phyloP scores from a whole-genome alignment of 2,888 invertebrate genomes.

The Flabesymbios commensalis region DNA sequence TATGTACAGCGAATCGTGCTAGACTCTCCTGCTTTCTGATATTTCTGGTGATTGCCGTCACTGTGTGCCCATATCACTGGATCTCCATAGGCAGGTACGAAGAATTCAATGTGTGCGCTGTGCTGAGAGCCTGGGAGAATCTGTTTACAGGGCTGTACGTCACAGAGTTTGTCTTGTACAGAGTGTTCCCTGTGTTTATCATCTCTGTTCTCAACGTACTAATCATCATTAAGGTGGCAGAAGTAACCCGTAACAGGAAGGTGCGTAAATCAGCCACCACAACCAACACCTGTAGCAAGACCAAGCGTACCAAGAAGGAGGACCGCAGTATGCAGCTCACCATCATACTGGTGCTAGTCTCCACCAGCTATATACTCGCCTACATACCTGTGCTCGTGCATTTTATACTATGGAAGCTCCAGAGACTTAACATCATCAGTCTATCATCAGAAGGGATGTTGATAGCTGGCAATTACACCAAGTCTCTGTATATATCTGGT shows the following conservation, averaged over 20 bases:
- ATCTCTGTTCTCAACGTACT: slow-evolving; percentile 38
- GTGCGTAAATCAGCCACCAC: neutral
- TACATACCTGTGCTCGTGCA: slow-evolving; percentile 33
- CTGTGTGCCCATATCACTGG: slow-evolving; percentile 34
- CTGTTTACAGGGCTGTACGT: slow-evolving; percentile 27
- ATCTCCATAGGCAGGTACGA: slow-evolving; percentile 23
- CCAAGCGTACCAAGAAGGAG: slow-evolving; percentile 3
- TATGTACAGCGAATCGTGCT: slow-evolving; percentile 34
- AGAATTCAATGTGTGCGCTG: slow-evolving; percentile 27
- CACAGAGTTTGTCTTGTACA: slow-evolving; percentile 27
- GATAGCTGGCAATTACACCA: slow-evolving; percentile 30
- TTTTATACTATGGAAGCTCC: slow-evolving; percentile 21
- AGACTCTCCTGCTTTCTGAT: slow-evolving; percentile 15
- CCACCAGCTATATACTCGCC: slow-evolving; percentile 35
- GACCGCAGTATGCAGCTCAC: slow-evolving; percentile 34
- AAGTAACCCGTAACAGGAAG: slow-evolving; percentile 1
- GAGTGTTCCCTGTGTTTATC: slow-evolving; percentile 33
- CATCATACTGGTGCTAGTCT: slow-evolving; percentile 38
- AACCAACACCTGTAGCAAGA: neutral
- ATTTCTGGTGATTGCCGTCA: slow-evolving; percentile 20
- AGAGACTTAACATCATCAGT: slow-evolving; percentile 3
- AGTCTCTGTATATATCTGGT: slow-evolving; percentile 33
- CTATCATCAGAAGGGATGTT: slow-evolving; percentile 1
- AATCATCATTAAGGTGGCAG: slow-evolving; percentile 33
- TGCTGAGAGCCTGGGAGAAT: slow-evolving; percentile 16